phyloP scores from a whole-genome alignment of 1,140 invertebrate genomes.

The Macrostomum lignano region DNA sequence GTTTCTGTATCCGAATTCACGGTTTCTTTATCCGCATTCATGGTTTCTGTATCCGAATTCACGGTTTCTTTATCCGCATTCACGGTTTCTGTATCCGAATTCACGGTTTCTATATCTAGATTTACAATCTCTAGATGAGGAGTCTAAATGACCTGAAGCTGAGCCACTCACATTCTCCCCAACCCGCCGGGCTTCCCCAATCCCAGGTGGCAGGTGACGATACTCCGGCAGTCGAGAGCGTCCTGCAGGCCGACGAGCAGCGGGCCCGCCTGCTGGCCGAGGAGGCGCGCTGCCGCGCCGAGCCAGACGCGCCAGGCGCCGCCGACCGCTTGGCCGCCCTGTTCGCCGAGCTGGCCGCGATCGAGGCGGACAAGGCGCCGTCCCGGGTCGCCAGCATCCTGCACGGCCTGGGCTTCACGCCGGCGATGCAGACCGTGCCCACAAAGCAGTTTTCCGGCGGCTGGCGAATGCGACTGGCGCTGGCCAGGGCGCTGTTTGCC shows the following conservation, averaged over 20 bases:
- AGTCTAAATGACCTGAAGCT: too few relatives aligned
- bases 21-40: too few relatives aligned
- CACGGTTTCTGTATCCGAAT: too few relatives aligned
- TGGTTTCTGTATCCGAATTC: too few relatives aligned
- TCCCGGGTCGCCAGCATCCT: slow-evolving; percentile 60
- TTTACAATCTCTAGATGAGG: too few relatives aligned
- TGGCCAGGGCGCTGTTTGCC: slow-evolving; percentile 82
- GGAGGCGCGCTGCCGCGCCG: slow-evolving; percentile 40
- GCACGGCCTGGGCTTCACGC: slow-evolving; percentile 66
- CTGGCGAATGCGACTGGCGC: slow-evolving; percentile 84
- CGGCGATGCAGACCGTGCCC: slow-evolving; percentile 50
- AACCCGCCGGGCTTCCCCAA: too few relatives aligned
- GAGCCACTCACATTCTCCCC: too few relatives aligned
- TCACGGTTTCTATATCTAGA: too few relatives aligned
- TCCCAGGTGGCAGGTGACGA: slow-evolving; percentile 85
- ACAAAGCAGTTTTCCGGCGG: slow-evolving; percentile 86
- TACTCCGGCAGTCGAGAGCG: slow-evolving; percentile 61
- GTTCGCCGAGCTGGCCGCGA: slow-evolving; percentile 47
- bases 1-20: too few relatives aligned
- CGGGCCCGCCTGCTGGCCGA: slow-evolving; percentile 46
- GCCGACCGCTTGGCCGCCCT: slow-evolving; percentile 10
- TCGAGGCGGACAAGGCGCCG: slow-evolving; percentile 81
- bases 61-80: too few relatives aligned
- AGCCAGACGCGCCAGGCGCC: slow-evolving; percentile 15
- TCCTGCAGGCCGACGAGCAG: slow-evolving; percentile 63